These are phyloP conservation scores for Pygoscelis adeliae DNA, from an alignment of 2,113 vertebrate genomes.

Conservation along the genomic window DNA sequence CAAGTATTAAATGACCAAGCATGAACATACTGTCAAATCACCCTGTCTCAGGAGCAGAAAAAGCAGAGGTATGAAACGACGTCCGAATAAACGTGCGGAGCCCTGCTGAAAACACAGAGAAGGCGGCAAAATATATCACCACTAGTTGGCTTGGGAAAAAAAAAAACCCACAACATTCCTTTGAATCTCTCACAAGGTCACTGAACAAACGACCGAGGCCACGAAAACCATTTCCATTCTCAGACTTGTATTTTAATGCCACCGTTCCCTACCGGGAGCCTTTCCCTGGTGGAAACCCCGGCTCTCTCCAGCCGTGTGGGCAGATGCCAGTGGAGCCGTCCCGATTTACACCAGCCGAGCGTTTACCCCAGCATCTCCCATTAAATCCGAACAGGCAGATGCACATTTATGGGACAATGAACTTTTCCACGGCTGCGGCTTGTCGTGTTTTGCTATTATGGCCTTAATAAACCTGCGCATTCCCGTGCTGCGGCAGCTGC, in stretches of 20 bases:
- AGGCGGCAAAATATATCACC: not conserved
- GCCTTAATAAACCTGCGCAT: not conserved
- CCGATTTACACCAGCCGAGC: not conserved
- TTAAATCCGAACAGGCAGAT: not conserved
- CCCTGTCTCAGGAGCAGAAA: rapidly evolving
- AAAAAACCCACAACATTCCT: not conserved
- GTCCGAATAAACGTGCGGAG: rapidly evolving
- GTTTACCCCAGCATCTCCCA: not conserved
- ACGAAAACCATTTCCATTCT: not conserved
- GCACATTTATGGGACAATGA: not conserved
- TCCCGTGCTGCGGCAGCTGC: not conserved
- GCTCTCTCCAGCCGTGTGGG: not conserved
- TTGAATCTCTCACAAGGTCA: constrained; percentile 16
- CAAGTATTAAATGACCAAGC: not conserved
- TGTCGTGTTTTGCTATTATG: not conserved
- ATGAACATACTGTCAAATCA: not conserved
- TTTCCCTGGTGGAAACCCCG: not conserved
- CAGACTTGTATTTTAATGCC: not conserved
- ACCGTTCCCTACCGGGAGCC: not conserved
- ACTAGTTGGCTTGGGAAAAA: not conserved
- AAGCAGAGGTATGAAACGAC: rapidly evolving
- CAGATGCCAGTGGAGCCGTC: rapidly evolving
- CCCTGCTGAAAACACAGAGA: not conserved
- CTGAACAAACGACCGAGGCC: not conserved
- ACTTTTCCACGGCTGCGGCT: not conserved